Evolutionary conservation across 1,140 invertebrate genomes (phyloP).

Genomic region (Coboldia fuscipes): DNA sequence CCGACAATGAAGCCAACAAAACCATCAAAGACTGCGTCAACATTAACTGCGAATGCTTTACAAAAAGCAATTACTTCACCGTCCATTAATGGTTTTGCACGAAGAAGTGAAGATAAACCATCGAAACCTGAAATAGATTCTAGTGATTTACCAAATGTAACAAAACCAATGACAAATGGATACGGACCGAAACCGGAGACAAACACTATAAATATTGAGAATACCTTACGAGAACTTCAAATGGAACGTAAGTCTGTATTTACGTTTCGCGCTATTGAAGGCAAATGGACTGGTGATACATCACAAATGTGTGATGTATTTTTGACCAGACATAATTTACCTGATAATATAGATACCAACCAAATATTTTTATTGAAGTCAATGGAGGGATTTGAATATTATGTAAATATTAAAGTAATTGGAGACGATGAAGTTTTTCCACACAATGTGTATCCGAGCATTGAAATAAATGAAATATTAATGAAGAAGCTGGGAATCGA

Average conservation of each 20-base stretch:
- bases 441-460: constrained; percentile 14
- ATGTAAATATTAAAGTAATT: constrained; percentile 12
- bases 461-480: constrained; percentile 17
- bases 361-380: constrained; percentile 15
- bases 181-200: background rate
- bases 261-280: constrained; percentile 16
- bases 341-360: constrained; percentile 15
- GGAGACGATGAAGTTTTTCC: constrained; percentile 7
- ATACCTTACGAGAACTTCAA: background rate
- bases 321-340: constrained; percentile 12
- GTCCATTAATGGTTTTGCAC: too few species aligned
- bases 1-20: too few species aligned
- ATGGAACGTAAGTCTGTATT: constrained; percentile 1
- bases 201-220: background rate
- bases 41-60: too few species aligned
- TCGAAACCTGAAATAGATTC: too few species aligned
- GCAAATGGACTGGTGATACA: constrained; percentile 12
- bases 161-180: too few species aligned
- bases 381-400: constrained; percentile 15
- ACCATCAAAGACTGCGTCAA: too few species aligned
- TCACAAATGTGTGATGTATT: constrained; percentile 19
- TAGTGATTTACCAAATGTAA: too few species aligned
- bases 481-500: constrained; percentile 17
- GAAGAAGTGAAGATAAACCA: too few species aligned
- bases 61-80: too few species aligned